A percentile compares a stretch with the other conserved stretches of the same genome.
These are phyloP conservation scores for Pandemis heparana DNA, from an alignment of 2,888 invertebrate genomes.

Conservation along the genomic window DNA sequence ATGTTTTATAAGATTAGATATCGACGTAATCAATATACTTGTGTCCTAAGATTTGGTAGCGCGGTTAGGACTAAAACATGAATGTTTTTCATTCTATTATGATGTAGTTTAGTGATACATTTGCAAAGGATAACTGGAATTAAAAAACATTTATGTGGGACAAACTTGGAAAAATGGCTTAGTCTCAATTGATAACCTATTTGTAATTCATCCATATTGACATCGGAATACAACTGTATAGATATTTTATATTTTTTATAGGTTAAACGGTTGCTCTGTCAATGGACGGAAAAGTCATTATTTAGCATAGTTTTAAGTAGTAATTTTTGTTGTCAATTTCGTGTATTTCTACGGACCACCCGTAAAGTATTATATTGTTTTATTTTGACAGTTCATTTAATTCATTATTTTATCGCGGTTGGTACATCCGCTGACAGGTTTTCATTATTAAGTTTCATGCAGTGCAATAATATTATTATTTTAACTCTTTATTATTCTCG, in stretches of 20 bases:
- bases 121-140: not conserved
- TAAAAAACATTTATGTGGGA: not conserved
- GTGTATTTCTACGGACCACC: constrained; percentile 22
- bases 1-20: not conserved
- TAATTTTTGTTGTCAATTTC: constrained; percentile 39
- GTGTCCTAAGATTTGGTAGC: not conserved
- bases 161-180: not conserved
- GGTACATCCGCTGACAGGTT: constrained; percentile 28
- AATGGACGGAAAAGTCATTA: constrained; percentile 37
- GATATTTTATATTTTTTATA: constrained; percentile 32
- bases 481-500: constrained; percentile 5
- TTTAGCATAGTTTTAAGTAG: constrained; percentile 41
- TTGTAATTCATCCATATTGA: not conserved
- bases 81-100: not conserved
- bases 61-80: constrained; percentile 1
- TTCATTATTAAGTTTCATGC: constrained; percentile 9
- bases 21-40: not conserved
- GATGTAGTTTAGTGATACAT: not conserved
- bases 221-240: constrained; percentile 22
- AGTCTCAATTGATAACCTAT: not conserved
- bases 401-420: constrained; percentile 30
- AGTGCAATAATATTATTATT: constrained; percentile 34
- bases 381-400: constrained; percentile 30
- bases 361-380: constrained; percentile 38
- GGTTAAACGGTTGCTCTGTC: constrained; percentile 34